Percentiles rank a stretch among this genome's conserved stretches.
Evolutionary conservation across 2,113 vertebrate species (phyloP).

Genomic region (Monarcha castaneiventris): DNA sequence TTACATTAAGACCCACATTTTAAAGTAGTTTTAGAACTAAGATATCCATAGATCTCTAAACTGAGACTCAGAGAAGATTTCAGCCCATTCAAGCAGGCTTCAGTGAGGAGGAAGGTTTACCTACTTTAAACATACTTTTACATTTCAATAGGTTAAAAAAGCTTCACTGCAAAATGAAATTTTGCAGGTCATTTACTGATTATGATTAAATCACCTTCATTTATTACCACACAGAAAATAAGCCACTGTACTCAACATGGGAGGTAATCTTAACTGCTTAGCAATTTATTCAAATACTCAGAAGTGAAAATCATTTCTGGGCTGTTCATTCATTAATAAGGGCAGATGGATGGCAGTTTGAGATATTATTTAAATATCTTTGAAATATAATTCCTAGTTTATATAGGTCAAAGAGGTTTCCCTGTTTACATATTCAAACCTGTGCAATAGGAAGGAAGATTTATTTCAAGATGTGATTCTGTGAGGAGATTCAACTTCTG

Average conservation of each 20-base stretch:
- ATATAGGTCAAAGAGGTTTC: neutral
- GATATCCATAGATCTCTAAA: neutral
- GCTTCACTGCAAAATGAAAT: constrained; percentile 46
- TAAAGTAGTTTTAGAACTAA: neutral
- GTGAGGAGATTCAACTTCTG: neutral
- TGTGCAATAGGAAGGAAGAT: neutral
- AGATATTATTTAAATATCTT: constrained; percentile 15
- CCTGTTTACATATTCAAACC: neutral
- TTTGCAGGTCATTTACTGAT: constrained; percentile 63
- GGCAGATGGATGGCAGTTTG: constrained; percentile 1
- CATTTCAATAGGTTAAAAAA: constrained; percentile 30
- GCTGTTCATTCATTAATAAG: constrained; percentile 46
- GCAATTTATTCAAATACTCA: constrained; percentile 47
- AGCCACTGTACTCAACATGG: neutral
- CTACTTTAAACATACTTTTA: neutral
- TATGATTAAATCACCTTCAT: constrained; percentile 57
- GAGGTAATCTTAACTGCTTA: constrained; percentile 42
- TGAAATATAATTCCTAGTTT: constrained; percentile 29
- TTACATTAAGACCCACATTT: constrained; percentile 9
- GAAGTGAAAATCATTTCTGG: constrained; percentile 34
- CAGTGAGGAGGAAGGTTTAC: constrained; percentile 3
- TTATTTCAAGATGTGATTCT: neutral
- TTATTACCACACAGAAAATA: constrained; percentile 54
- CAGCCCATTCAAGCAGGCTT: neutral
- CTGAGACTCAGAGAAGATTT: neutral